Evolutionary conservation across 1,140 invertebrate genomes (phyloP).

Genomic region (Bombus picipes): DNA sequence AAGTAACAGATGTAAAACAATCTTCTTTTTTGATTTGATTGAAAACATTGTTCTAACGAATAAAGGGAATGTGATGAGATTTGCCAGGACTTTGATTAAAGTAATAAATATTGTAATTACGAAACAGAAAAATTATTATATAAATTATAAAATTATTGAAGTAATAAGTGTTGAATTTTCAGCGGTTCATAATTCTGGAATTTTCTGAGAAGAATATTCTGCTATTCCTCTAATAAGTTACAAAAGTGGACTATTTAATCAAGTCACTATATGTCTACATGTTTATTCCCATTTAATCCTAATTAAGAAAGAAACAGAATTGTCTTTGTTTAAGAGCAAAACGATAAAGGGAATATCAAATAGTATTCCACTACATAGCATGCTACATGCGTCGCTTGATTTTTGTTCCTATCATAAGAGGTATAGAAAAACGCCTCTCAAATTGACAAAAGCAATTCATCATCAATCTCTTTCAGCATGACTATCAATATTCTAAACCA

Average conservation of each 20-base stretch:
- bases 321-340: neutral
- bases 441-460: neutral
- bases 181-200: no score
- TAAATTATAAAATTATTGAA: neutral
- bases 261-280: neutral
- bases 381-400: neutral
- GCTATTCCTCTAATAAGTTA: neutral
- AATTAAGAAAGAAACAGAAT: neutral
- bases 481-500: neutral
- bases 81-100: no score
- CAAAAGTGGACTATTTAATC: neutral
- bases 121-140: no score
- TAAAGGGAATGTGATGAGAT: no score
- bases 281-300: neutral
- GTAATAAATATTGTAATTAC: no score
- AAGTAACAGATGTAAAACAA: no score
- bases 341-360: slow-evolving; percentile 22
- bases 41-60: no score
- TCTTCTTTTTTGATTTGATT: no score
- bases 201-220: neutral
- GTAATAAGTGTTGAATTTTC: neutral
- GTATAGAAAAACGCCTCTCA: neutral
- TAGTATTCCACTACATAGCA: no score
- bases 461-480: no score
- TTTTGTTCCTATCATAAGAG: neutral